Percentiles rank a stretch among this genome's conserved stretches.
Evolutionary conservation across 1,140 invertebrate genomes (phyloP).

Genomic region (Drosophila ohnishii): DNA sequence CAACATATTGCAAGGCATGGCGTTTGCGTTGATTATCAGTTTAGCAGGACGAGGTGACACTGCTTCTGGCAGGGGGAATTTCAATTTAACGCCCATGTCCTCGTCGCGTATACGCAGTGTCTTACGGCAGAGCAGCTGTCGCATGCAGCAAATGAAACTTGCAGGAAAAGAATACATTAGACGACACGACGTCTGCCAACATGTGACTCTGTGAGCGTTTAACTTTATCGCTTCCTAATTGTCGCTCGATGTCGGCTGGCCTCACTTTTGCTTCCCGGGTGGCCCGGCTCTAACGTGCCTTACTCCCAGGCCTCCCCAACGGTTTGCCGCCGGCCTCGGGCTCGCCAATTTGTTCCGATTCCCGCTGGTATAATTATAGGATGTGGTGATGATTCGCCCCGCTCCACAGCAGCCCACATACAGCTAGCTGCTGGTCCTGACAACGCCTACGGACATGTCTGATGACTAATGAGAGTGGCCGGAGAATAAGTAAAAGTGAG

Average conservation of each 20-base stretch:
- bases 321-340: constrained; percentile 33
- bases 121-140: constrained; percentile 60
- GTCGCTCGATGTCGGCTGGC: constrained; percentile 20
- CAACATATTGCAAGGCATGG: constrained; percentile 66
- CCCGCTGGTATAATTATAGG: constrained; percentile 78
- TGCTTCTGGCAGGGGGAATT: constrained; percentile 37
- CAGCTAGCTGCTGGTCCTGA: constrained; percentile 32
- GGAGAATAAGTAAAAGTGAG: constrained; percentile 50
- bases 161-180: constrained; percentile 15
- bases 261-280: constrained; percentile 11
- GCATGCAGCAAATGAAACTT: constrained; percentile 46
- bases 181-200: constrained; percentile 24
- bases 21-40: constrained; percentile 57
- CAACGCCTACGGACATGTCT: constrained; percentile 52
- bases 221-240: constrained; percentile 77
- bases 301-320: constrained; percentile 33
- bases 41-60: constrained; percentile 4
- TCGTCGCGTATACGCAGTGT: constrained; percentile 25
- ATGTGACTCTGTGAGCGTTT: constrained; percentile 58
- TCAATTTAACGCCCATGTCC: constrained; percentile 68
- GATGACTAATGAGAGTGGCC: constrained; percentile 47
- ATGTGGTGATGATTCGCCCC: constrained; percentile 22
- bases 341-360: constrained; percentile 59
- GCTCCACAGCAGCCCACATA: not conserved
- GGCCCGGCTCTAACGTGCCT: constrained; percentile 46